Base-by-base conservation (phyloP, 2,888 invertebrate species). In the Tillus elongatus region DNA sequence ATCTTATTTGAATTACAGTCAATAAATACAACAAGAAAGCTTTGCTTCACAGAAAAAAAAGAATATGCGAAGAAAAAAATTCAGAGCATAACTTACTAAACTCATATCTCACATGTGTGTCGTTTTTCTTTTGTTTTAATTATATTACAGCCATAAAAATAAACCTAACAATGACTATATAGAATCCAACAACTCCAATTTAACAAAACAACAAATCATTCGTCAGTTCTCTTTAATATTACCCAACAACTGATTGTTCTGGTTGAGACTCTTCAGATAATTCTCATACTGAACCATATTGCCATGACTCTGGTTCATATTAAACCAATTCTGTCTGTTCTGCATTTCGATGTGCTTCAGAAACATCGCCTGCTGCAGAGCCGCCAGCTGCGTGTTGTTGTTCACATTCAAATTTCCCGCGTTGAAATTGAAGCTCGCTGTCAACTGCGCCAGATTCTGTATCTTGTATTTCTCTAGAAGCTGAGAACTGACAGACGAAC, bases 401-500 rank as follows among this genome's bases (percentile, higher is more conserved):
- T 41, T 48, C 26, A 37, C 11, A n/a, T 43, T 45, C 30, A 44
- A 26, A 13, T 40, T 37, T 9, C 35, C 40, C 6, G 57, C 45
- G 38, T 60, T 58, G 42, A 61, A 57, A 43, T 64, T 63, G 36
- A 65, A 56, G 45, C 54, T 64, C 4, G 64, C 64, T 15, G 62
- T 60, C 32, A 66, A 38, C 39, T 66, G 65, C 1, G 65, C 63
- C 46, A 66, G 45, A 49, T 64, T 66, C 41, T 63, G 64, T 15
- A 66, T 61, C 40, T 66, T 64, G 49, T 63, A 66, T 45, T 62
- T 62, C 45, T 66, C 64, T 42, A 63, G 40, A 11, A 66, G 49
- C 39, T 65, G 59, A 19, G n/a, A n/a, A n/a, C n/a, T n/a, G n/a
- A n/a, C n/a, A n/a, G 47, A 45, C 11, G 47, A 44, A 19, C 31